Evolutionary conservation across 1,140 invertebrate species (phyloP), one percentile per base, ranked within the genome.

Genomic region (Bombus breviceps): DNA sequence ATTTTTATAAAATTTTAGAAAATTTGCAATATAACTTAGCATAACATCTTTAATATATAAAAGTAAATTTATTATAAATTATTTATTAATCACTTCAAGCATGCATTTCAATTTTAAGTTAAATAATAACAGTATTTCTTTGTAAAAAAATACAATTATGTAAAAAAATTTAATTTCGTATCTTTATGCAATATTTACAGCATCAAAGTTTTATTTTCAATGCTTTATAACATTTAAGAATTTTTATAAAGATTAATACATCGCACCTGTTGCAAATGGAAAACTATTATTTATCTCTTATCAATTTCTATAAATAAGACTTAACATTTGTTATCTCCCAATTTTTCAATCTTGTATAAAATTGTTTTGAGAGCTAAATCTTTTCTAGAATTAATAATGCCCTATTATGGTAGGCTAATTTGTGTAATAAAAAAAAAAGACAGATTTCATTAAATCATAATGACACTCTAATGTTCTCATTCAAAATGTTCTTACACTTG

Each of bases 271-370:
- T 41, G 3, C 25, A 39, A 76, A 53, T 76, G 15, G 18, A 76
- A 83, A 75, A 83, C 41, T 68, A 83, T 82, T 64, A 64, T 83
- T 82, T 64, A 64, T 83, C 34, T 22, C 32, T 57, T 43, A 57
- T 37, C 22, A 41, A 15, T 64, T 39, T 82, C 13, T 66, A 39
- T 22, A 53, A 37, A 39, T 28, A 32, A 32, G 6, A 53, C 10
- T 74, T 22, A 59, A 43, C 3, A 37, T 12, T 76, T 25, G 47
- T 37, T 64, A 53, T 53, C 18, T 28, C 13, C n/a, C 28, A 15
- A 18, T 37, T 28, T 71, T 39, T n/a, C 13, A 76, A 76, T 53
- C 66, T 39, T 83, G 25, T 41, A 6, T 76, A n/a, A 43, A 66
- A 43, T 1, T 59, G 2, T 53, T 76, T 53, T 39, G 39, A 64